phyloP scores from a whole-genome alignment of 2,797 vertebrate species.

The Glyptemys insculpta region DNA sequence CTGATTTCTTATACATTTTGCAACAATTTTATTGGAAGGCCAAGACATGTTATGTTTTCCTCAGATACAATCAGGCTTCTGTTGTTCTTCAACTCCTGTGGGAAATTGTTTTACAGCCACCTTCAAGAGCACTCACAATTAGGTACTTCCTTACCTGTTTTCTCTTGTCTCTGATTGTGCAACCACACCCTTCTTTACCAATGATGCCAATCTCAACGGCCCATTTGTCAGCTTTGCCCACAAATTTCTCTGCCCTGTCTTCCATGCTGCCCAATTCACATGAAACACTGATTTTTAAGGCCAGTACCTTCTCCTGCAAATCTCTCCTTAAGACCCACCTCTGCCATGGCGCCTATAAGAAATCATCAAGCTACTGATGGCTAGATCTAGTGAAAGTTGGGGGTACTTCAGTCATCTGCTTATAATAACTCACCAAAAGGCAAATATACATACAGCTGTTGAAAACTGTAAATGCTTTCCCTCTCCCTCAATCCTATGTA shows the following conservation, averaged over 20 bases:
- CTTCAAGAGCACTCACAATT: neutral
- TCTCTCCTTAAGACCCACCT: neutral
- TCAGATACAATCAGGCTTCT: neutral
- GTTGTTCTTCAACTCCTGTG: neutral
- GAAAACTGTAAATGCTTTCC: neutral
- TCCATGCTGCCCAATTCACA: neutral
- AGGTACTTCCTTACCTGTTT: neutral
- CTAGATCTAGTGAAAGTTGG: neutral
- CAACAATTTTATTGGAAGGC: accelerated
- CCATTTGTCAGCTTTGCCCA: neutral
- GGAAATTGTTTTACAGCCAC: neutral
- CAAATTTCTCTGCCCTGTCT: neutral
- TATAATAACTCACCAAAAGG: neutral
- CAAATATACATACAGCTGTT: neutral
- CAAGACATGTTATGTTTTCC: neutral
- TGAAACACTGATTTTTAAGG: neutral
- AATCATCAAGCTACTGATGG: neutral
- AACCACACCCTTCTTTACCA: neutral
- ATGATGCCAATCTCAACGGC: neutral
- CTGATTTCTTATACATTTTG: neutral
- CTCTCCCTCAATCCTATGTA: neutral
- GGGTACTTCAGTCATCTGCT: neutral
- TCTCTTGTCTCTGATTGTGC: neutral
- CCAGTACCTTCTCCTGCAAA: neutral
- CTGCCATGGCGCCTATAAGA: neutral